Evolutionary conservation across 2,888 invertebrate genomes (phyloP), one percentile per base, ranked within the genome.

Genomic region (Pecten maximus): DNA sequence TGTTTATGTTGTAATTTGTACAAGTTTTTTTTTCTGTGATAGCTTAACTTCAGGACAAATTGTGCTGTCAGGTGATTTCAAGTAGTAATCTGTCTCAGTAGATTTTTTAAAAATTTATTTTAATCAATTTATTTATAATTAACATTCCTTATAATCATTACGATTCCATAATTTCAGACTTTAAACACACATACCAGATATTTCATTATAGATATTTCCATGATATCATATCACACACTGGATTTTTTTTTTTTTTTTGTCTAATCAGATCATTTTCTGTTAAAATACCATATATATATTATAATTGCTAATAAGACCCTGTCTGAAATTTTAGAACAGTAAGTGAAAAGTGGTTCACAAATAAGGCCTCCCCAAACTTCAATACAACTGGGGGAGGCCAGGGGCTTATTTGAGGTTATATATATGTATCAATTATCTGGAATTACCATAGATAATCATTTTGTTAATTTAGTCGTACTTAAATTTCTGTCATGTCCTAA

Each of bases 81-180:
- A 74, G 35, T 74, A 28, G 74, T 74, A 74, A 74, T 74, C 74
- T 74, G 74, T 74, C 74, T 74, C 74, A 74, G 74, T 74, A 74
- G 35, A 35, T 74, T 74, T 74, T 74, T 74, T 35, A 10, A 74
- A 74, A 28, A 23, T 74, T 8, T 74, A 28, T 74, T 35, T 28
- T 35, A 35, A 74, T 74, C 35, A 35, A 28, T 74, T 74, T 35
- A 74, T 74, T 74, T 74, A 35, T 74, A 74, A 6, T 35, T 74
- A 35, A 74, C 74, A 74, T 74, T 74, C 35, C 74, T 35, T 74
- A 35, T 15, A 19, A n/a, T n/a, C 8, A 23, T 54, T 23, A 54
- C n/a, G 23, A 54, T 54, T 54, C 54, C 54, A n/a, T 54, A n/a
- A 54, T 54, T 54, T 54, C 2, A 48, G 48, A 48, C 10, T 48